Percentiles rank a stretch among this genome's conserved stretches.
These are phyloP conservation scores for Diploptera punctata DNA, from an alignment of 2,888 invertebrate genomes.

Conservation along the genomic window DNA sequence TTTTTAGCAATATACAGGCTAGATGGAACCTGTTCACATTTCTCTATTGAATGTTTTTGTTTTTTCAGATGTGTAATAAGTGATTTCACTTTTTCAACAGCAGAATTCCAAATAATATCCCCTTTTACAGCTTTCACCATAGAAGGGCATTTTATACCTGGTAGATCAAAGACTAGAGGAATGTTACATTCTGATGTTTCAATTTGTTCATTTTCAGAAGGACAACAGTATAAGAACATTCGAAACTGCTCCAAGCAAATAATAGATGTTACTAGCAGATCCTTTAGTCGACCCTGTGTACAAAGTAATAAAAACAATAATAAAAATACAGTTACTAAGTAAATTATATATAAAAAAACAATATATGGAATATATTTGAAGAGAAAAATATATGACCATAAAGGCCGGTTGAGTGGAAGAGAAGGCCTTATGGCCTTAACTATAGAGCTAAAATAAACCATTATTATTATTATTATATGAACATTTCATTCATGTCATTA, in stretches of 20 bases:
- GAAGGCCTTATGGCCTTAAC: too few relatives aligned
- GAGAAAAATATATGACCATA: too few relatives aligned
- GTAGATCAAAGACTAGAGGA: neutral
- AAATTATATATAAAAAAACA: too few relatives aligned
- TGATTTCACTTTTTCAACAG: slow-evolving; percentile 18
- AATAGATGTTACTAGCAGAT: slow-evolving; percentile 59
- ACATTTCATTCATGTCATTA: too few relatives aligned
- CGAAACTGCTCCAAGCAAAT: slow-evolving; percentile 71
- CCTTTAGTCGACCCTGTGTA: slow-evolving; percentile 54
- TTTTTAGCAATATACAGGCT: slow-evolving; percentile 45
- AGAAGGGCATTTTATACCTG: neutral
- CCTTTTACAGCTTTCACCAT: slow-evolving; percentile 22
- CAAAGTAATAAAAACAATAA: too few relatives aligned
- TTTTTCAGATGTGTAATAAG: slow-evolving; percentile 19
- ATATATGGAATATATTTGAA: too few relatives aligned
- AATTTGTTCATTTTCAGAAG: slow-evolving; percentile 52
- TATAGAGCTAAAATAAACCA: too few relatives aligned
- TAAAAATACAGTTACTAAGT: too few relatives aligned
- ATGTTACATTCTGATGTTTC: neutral
- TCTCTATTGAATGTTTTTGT: slow-evolving; percentile 16
- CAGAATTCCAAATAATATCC: slow-evolving; percentile 35
- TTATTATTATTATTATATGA: too few relatives aligned
- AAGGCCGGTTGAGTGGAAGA: too few relatives aligned
- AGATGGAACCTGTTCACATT: neutral
- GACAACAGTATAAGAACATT: slow-evolving; percentile 69